Percentiles rank a stretch among this genome's conserved stretches.
These are phyloP conservation scores for Branchinecta lindahli DNA, from an alignment of 1,140 invertebrate genomes.

Conservation along the genomic window DNA sequence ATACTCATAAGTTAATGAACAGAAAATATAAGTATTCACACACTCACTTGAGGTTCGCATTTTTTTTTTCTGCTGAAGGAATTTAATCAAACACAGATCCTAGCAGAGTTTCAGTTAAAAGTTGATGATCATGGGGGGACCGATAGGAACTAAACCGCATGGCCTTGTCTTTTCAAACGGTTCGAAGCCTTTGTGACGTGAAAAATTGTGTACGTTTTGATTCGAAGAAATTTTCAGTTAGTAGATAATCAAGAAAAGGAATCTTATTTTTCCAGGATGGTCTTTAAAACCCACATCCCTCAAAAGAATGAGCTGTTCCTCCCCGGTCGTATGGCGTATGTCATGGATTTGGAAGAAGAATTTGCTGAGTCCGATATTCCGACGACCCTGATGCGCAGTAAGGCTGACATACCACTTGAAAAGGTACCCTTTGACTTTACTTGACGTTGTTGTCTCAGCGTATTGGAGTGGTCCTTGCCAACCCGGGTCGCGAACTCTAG, in stretches of 20 bases:
- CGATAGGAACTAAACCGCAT: too few species aligned
- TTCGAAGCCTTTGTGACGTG: too few species aligned
- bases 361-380: constrained; percentile 83
- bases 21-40: too few species aligned
- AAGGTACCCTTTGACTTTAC: constrained; percentile 33
- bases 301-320: constrained; percentile 87
- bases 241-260: constrained; percentile 26
- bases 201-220: too few species aligned
- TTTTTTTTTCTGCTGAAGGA: too few species aligned
- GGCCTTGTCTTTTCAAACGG: too few species aligned
- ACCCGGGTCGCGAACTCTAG: not conserved
- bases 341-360: constrained; percentile 87
- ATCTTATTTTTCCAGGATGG: constrained; percentile 23
- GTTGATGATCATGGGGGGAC: too few species aligned
- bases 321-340: constrained; percentile 92
- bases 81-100: too few species aligned
- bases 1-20: too few species aligned
- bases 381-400: constrained; percentile 84
- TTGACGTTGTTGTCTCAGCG: not conserved
- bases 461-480: not conserved
- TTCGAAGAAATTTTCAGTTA: too few species aligned
- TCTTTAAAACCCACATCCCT: constrained; percentile 33
- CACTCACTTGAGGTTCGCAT: too few species aligned
- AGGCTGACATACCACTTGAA: constrained; percentile 72
- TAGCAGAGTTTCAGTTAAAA: too few species aligned